phyloP scores from a whole-genome alignment of 2,888 invertebrate species.

The Drosophila mettleri region DNA sequence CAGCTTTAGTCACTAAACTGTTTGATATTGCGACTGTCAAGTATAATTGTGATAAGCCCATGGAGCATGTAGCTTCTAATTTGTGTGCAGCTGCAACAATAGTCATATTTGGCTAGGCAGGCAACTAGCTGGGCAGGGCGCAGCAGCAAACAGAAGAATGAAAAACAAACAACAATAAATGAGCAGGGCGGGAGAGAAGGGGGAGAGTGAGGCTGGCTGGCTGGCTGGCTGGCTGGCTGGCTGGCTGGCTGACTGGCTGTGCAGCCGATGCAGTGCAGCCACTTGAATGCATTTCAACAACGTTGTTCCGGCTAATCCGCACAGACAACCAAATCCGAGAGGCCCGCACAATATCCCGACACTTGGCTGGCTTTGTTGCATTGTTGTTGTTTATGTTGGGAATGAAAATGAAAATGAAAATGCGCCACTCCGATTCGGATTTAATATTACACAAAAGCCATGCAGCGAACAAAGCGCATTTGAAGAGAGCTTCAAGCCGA shows the following conservation, averaged over 20 bases:
- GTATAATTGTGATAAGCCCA: slow-evolving; percentile 23
- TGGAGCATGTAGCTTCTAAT: slow-evolving; percentile 15
- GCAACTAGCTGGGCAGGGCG: not conserved
- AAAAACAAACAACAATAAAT: slow-evolving; percentile 3
- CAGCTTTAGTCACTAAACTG: slow-evolving; percentile 4
- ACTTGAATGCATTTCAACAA: slow-evolving; percentile 71
- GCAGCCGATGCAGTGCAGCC: slow-evolving; percentile 56
- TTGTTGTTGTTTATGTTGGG: slow-evolving; percentile 26
- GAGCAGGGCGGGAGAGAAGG: not conserved
- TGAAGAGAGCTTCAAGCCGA: slow-evolving; percentile 14
- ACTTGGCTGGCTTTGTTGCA: slow-evolving; percentile 47
- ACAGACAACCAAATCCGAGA: slow-evolving; percentile 60
- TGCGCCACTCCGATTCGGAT: slow-evolving; percentile 47
- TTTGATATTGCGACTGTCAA: slow-evolving; percentile 14
- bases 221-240: not conserved
- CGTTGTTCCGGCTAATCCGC: slow-evolving; percentile 64
- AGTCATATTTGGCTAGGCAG: slow-evolving; percentile 5
- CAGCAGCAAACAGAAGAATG: slow-evolving; percentile 9
- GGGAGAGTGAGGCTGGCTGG: slow-evolving; percentile 5
- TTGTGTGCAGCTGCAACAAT: slow-evolving; percentile 4
- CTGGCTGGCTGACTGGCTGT: not conserved
- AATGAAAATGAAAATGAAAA: slow-evolving; percentile 56
- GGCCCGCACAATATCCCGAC: slow-evolving; percentile 37
- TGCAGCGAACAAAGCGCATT: slow-evolving; percentile 20
- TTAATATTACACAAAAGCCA: slow-evolving; percentile 55